Percentiles rank a stretch among this genome's conserved stretches.
Conservation (phyloP, 2,888 invertebrate species). For the Zygaena filipendulae region DNA sequence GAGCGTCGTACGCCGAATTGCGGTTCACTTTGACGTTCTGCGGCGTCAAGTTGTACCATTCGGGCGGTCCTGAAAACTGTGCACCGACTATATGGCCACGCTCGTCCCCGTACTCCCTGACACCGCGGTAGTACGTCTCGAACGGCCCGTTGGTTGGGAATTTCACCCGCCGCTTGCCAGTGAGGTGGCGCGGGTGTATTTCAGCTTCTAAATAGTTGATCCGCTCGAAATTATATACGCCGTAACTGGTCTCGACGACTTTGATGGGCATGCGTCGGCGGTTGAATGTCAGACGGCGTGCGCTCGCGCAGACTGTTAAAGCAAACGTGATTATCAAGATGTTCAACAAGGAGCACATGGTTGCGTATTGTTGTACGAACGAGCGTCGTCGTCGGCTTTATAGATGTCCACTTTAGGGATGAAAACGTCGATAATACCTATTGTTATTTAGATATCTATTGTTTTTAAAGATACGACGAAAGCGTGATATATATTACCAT, state of each 20-base stretch:
- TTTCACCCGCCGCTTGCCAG: neutral
- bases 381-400: too few relatives aligned
- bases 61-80: constrained; percentile 11
- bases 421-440: too few relatives aligned
- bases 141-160: neutral
- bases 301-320: too few relatives aligned
- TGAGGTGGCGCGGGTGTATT: neutral
- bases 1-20: constrained; percentile 6
- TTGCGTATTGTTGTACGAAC: too few relatives aligned
- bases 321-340: too few relatives aligned
- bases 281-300: neutral
- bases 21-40: constrained; percentile 11
- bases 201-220: neutral
- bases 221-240: neutral
- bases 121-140: constrained; percentile 1
- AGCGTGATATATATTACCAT: too few relatives aligned
- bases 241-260: neutral
- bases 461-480: too few relatives aligned
- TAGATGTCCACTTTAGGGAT: too few relatives aligned
- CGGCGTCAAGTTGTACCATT: constrained; percentile 11
- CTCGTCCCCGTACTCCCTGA: constrained; percentile 7
- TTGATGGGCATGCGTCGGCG: neutral
- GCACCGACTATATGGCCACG: constrained; percentile 10
- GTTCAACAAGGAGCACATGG: too few relatives aligned
- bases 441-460: too few relatives aligned